These are phyloP conservation scores for Lamellibrachia columna DNA, from an alignment of 2,888 invertebrate species.

Conservation along the genomic window DNA sequence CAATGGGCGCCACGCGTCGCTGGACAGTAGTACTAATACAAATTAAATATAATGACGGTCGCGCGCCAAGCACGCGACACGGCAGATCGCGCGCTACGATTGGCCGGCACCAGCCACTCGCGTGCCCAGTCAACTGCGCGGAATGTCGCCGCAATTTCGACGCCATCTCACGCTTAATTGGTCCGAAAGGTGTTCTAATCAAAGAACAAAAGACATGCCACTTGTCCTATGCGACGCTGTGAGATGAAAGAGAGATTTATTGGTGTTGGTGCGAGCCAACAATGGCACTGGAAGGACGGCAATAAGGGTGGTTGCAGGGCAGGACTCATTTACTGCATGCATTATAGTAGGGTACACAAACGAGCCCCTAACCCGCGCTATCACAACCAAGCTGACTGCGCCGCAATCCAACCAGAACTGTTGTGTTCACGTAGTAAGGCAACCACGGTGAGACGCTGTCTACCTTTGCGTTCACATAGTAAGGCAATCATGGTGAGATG, in stretches of 20 bases:
- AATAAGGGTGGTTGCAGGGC: background rate
- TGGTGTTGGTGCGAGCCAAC: background rate
- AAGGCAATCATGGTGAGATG: no score
- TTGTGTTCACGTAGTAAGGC: no score
- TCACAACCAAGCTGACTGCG: no score
- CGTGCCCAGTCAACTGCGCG: background rate
- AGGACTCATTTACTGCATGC: no score
- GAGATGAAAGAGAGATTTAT: background rate
- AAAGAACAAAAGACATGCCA: background rate
- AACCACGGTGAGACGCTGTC: no score
- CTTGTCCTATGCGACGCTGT: background rate
- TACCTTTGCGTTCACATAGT: no score
- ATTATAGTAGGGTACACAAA: no score
- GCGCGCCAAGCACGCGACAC: background rate
- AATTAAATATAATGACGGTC: slow-evolving; percentile 3
- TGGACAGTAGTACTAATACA: slow-evolving; percentile 12
- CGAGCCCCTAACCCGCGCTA: no score
- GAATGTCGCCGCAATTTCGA: background rate
- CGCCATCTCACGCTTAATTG: background rate
- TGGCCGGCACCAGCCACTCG: background rate
- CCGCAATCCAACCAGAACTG: no score
- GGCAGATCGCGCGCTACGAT: background rate
- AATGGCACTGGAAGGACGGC: background rate
- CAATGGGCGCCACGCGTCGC: background rate
- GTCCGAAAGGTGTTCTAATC: background rate